Conservation (phyloP, 2,113 vertebrate genomes). For the Morphnarchus princeps region DNA sequence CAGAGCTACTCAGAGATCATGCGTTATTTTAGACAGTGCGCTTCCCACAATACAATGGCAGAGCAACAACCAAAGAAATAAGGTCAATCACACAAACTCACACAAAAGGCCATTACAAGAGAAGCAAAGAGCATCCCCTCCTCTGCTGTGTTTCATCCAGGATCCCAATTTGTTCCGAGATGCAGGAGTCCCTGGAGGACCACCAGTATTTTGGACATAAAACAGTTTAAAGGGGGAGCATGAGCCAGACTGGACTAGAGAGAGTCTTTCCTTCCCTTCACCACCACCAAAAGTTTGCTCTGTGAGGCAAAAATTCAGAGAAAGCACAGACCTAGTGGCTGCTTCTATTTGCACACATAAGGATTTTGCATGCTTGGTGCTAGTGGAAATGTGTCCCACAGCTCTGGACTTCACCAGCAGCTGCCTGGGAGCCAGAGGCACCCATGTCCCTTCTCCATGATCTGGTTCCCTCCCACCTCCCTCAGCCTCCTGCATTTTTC, state of each 20-base stretch:
- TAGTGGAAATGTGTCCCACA: neutral
- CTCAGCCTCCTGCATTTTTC: neutral
- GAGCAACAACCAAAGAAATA: neutral
- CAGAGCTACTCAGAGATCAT: neutral
- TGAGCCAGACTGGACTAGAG: neutral
- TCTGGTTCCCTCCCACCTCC: neutral
- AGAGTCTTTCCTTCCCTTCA: neutral
- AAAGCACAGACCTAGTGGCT: neutral
- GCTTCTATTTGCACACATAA: rapidly evolving
- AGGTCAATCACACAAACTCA: neutral
- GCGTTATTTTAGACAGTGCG: rapidly evolving
- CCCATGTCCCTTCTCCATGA: neutral
- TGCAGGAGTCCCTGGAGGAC: neutral
- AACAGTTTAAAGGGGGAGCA: neutral
- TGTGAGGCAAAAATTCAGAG: neutral
- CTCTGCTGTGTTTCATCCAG: neutral
- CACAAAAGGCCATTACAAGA: neutral
- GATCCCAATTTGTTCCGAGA: neutral
- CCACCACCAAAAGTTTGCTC: neutral
- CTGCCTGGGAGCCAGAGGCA: neutral
- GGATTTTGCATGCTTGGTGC: neutral
- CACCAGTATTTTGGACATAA: neutral
- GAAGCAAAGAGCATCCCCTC: neutral
- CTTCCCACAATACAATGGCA: neutral
- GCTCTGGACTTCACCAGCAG: neutral